Conservation (phyloP, 1,140 invertebrate species). For the Phenacoccus solenopsis region DNA sequence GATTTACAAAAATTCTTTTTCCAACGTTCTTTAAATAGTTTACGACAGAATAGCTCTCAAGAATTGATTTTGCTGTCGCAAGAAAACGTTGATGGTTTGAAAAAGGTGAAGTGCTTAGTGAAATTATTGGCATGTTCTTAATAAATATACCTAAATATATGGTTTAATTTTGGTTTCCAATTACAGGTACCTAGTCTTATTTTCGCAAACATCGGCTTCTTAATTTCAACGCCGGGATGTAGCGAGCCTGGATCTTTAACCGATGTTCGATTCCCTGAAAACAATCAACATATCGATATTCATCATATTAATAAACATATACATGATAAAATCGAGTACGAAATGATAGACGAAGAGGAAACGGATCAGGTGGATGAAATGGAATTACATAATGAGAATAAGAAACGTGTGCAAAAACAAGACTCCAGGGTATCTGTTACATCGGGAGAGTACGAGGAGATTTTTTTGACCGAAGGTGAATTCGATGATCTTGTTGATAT, state of each 20-base stretch:
- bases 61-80: not conserved
- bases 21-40: constrained; percentile 20
- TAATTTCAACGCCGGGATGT: constrained; percentile 34
- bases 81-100: constrained; percentile 3
- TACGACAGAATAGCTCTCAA: constrained; percentile 11
- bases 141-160: too few species aligned
- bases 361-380: not conserved
- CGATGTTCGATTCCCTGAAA: constrained; percentile 24
- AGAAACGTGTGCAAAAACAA: not conserved
- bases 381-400: not conserved
- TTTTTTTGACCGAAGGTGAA: not conserved
- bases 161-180: too few species aligned
- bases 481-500: not conserved
- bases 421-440: not conserved
- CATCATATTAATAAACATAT: constrained; percentile 18
- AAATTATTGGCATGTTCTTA: too few species aligned
- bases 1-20: constrained; percentile 32
- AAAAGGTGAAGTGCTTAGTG: not conserved
- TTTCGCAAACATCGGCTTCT: constrained; percentile 32
- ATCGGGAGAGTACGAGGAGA: constrained; percentile 6
- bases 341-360: constrained; percentile 13
- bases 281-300: constrained; percentile 37
- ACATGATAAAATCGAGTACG: not conserved
- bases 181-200: constrained; percentile 27
- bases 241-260: constrained; percentile 31